Evolutionary conservation across 2,888 invertebrate genomes (phyloP), one percentile per base, ranked within the genome.

Genomic region (Stomorhina lunata): DNA sequence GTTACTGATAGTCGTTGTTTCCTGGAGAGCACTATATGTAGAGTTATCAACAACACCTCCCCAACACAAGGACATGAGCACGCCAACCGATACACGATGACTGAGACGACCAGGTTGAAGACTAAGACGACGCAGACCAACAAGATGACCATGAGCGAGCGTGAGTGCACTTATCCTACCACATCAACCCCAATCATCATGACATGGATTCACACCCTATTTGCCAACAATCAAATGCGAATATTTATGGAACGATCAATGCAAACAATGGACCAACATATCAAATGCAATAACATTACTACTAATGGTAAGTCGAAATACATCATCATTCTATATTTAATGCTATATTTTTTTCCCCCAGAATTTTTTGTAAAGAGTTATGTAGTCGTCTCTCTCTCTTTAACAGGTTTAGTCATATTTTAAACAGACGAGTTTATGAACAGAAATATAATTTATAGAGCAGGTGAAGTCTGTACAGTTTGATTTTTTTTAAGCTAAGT

Each of bases 1-100:
- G 91, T 88, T 91, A 91, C 90, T 91, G 91, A 90, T 91, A 90
- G 89, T 78, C 84, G 84, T 87, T 89, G 86, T 89, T 88, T 88
- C 86, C 89, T 83, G 84, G 85, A 80, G 84, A 84, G 72, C 84
- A 83, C 79, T 84, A 85, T 69, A 77, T 84, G 83, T 85, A 84
- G 86, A 86, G 65, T 32, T 84, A 48, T 43, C 78, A 57, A 40
- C 82, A 53, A 27, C 84, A 55, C 79, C 78, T 63, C 43, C 59
- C 79, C 71, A 40, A 69, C 20, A 71, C 57, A 53, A 57, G 79
- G 79, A 82, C 59, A 25, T 75, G 75, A 79, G 71, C 22, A 71
- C 37, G 59, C 79, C 75, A 50, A 45, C 12, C 59, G 55, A 73
- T 43, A 61, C 40, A 71, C 50, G 63, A 66, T 34, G 50, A 69